Evolutionary conservation across 2,113 vertebrate species (phyloP).

Genomic region (Struthidea cinerea): DNA sequence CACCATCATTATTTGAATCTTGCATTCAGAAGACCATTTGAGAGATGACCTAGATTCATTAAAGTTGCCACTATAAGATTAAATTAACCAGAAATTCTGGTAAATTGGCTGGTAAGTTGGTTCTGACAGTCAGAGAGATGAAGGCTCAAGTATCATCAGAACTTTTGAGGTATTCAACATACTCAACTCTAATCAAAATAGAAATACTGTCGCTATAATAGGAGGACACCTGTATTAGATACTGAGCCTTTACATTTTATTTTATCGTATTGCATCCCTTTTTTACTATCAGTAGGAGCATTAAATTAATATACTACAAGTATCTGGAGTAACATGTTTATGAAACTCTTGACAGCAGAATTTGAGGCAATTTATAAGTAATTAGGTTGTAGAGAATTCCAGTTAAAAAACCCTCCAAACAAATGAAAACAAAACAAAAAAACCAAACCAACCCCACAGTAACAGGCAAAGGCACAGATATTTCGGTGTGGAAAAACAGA

Average conservation of each 20-base stretch:
- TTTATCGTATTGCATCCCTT: neutral
- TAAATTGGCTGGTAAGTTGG: neutral
- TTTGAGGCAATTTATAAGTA: neutral
- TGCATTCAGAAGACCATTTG: neutral
- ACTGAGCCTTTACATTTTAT: neutral
- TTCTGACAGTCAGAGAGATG: neutral
- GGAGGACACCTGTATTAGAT: neutral
- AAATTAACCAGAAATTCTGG: neutral
- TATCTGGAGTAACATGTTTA: neutral
- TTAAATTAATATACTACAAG: neutral
- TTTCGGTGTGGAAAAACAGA: neutral
- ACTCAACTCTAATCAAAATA: neutral
- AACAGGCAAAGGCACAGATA: neutral
- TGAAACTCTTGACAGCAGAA: neutral
- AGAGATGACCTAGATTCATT: neutral
- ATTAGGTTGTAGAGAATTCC: neutral
- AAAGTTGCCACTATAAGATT: neutral
- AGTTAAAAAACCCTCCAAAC: neutral
- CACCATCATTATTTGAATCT: neutral
- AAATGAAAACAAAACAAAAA: neutral
- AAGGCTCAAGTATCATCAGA: neutral
- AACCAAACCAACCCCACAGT: rapidly evolving
- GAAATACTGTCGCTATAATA: rapidly evolving
- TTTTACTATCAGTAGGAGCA: neutral
- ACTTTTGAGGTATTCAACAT: neutral